phyloP scores from a whole-genome alignment of 2,888 invertebrate genomes.

The Cryptocheilus praepositus region DNA sequence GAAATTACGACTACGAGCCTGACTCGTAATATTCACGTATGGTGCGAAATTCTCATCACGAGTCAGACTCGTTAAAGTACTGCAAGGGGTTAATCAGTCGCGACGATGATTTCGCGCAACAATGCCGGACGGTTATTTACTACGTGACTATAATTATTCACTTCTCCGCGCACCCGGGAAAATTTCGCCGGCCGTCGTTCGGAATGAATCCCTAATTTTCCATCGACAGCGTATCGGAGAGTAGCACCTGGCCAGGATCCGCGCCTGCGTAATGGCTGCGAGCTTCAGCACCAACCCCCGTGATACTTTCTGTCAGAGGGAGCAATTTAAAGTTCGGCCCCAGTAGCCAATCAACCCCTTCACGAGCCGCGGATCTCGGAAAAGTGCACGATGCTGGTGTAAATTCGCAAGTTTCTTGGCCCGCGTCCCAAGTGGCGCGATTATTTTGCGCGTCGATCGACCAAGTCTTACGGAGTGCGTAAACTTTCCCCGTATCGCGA shows the following conservation, averaged over 20 bases:
- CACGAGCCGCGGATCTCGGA: constrained; percentile 32
- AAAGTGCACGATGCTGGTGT: constrained; percentile 13
- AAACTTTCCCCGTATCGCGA: too few relatives aligned
- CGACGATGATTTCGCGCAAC: too few relatives aligned
- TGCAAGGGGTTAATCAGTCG: too few relatives aligned
- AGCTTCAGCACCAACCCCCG: constrained; percentile 41
- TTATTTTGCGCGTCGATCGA: neutral
- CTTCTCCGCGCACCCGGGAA: neutral
- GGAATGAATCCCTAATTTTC: constrained; percentile 25
- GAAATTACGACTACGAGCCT: too few relatives aligned
- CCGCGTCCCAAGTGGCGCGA: constrained; percentile 1
- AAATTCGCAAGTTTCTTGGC: neutral
- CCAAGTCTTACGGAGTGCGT: too few relatives aligned
- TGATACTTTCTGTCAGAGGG: constrained; percentile 53
- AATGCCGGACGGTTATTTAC: too few relatives aligned
- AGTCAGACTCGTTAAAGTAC: too few relatives aligned
- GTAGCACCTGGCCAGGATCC: constrained; percentile 61
- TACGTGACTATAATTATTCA: too few relatives aligned
- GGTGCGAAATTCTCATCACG: too few relatives aligned
- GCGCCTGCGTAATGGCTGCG: constrained; percentile 62
- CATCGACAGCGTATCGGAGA: constrained; percentile 48
- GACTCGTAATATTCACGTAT: too few relatives aligned
- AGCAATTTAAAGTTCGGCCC: constrained; percentile 66
- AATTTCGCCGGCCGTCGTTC: neutral
- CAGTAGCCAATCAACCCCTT: constrained; percentile 62